These are phyloP conservation scores for Phrynocephalus versicolor DNA, from an alignment of 2,113 vertebrate genomes.

Conservation along the genomic window DNA sequence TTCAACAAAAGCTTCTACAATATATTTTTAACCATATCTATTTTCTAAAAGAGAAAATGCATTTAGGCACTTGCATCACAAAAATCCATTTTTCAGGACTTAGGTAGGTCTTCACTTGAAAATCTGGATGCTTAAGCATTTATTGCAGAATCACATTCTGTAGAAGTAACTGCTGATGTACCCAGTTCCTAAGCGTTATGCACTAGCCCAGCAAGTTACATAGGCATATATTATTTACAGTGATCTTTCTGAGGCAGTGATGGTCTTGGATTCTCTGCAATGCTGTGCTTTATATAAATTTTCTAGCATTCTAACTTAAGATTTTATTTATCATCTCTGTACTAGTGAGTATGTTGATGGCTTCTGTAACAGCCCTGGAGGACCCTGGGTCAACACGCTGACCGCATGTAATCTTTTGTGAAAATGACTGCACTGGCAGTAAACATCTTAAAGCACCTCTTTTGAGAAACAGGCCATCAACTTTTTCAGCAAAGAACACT, in stretches of 20 bases:
- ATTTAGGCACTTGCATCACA: too few species aligned
- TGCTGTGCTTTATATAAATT: not conserved
- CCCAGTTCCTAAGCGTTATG: not conserved
- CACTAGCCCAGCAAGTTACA: not conserved
- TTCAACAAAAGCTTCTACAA: too few species aligned
- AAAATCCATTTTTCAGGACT: not conserved
- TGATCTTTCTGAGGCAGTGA: not conserved
- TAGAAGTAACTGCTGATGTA: not conserved
- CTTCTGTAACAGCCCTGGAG: slow-evolving; percentile 12
- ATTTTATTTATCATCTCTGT: not conserved
- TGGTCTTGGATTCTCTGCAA: not conserved
- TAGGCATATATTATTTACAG: slow-evolving; percentile 20
- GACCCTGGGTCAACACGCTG: not conserved
- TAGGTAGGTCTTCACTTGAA: too few species aligned
- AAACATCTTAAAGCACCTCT: not conserved
- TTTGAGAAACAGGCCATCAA: not conserved
- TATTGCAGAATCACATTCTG: not conserved
- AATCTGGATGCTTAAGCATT: not conserved
- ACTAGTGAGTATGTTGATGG: not conserved
- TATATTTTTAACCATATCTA: too few species aligned
- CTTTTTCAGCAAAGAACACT: not conserved
- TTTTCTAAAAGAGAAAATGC: too few species aligned
- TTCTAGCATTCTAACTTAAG: not conserved
- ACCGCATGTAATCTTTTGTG: not conserved
- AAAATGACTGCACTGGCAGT: not conserved